Conservation (phyloP, 2,888 invertebrate genomes). For the Amiota communis region DNA sequence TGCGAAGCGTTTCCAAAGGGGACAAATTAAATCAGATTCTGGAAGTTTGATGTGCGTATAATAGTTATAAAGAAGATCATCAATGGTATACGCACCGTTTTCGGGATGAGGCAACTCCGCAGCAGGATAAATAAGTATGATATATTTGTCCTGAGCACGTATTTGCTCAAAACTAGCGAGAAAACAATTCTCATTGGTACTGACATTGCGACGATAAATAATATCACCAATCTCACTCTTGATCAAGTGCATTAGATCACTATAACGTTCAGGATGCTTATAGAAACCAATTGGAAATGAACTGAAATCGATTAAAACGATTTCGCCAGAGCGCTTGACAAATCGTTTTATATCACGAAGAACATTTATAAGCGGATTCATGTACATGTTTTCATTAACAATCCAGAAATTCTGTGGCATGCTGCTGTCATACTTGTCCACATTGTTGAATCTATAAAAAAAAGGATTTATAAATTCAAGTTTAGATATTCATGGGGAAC, state of each 20-base stretch:
- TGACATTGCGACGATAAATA: slow-evolving; percentile 62
- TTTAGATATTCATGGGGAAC: too few relatives aligned
- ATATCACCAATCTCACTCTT: slow-evolving; percentile 75
- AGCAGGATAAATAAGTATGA: slow-evolving; percentile 77
- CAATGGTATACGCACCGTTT: slow-evolving; percentile 67
- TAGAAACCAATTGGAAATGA: slow-evolving; percentile 79
- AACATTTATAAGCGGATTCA: slow-evolving; percentile 79
- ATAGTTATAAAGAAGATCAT: neutral
- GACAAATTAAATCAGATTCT: slow-evolving; percentile 68
- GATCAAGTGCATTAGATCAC: slow-evolving; percentile 74
- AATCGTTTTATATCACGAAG: slow-evolving; percentile 82
- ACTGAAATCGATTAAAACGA: slow-evolving; percentile 87
- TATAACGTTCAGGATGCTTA: slow-evolving; percentile 73
- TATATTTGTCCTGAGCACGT: slow-evolving; percentile 75
- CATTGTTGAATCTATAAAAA: slow-evolving; percentile 53
- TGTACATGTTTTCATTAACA: slow-evolving; percentile 70
- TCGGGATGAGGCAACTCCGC: slow-evolving; percentile 68
- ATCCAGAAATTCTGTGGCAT: slow-evolving; percentile 64
- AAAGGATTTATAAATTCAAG: too few relatives aligned
- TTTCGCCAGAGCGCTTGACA: slow-evolving; percentile 80
- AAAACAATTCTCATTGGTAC: slow-evolving; percentile 57
- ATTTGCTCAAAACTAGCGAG: slow-evolving; percentile 77
- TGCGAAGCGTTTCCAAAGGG: slow-evolving; percentile 69
- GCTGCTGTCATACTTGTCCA: slow-evolving; percentile 46
- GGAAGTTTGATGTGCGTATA: slow-evolving; percentile 3